These are phyloP conservation scores for Panagrolaimus sp. DNA, from an alignment of 1,140 invertebrate genomes.

Conservation along the genomic window DNA sequence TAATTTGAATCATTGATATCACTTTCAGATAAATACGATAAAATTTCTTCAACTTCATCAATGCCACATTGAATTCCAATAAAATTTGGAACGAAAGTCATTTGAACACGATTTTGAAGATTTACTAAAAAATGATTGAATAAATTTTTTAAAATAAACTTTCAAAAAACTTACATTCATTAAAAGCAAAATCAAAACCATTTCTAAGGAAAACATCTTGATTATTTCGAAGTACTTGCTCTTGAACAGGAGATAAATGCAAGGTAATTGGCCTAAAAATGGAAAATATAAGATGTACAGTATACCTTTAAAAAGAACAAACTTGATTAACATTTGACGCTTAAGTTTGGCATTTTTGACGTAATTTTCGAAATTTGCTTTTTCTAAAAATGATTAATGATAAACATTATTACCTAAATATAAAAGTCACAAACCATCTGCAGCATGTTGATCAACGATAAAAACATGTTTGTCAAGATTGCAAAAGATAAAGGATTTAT, in stretches of 20 bases:
- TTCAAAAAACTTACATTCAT: not conserved
- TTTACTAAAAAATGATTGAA: not conserved
- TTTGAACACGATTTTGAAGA: not conserved
- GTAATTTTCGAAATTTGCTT: conserved; percentile 67
- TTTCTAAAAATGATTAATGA: conserved; percentile 64
- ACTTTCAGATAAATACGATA: not conserved
- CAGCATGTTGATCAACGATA: conserved; percentile 96
- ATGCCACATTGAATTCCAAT: not conserved
- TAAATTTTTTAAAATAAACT: not conserved
- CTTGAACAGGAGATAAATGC: not conserved
- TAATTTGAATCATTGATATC: too few relatives aligned
- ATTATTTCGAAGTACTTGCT: not conserved
- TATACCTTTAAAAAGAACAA: not conserved
- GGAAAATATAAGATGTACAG: not conserved
- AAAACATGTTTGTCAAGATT: conserved; percentile 78
- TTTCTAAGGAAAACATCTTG: not conserved
- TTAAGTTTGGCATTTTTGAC: not conserved
- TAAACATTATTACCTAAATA: too few relatives aligned
- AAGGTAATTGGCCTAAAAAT: not conserved
- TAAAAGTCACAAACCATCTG: conserved; percentile 68
- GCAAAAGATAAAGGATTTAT: conserved; percentile 89
- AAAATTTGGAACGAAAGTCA: not conserved
- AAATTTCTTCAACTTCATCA: conserved; percentile 4
- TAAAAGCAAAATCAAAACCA: conserved; percentile 8
- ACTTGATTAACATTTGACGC: not conserved